Evolutionary conservation across 1,140 invertebrate genomes (phyloP).

Genomic region (Heliconius hewitsoni): DNA sequence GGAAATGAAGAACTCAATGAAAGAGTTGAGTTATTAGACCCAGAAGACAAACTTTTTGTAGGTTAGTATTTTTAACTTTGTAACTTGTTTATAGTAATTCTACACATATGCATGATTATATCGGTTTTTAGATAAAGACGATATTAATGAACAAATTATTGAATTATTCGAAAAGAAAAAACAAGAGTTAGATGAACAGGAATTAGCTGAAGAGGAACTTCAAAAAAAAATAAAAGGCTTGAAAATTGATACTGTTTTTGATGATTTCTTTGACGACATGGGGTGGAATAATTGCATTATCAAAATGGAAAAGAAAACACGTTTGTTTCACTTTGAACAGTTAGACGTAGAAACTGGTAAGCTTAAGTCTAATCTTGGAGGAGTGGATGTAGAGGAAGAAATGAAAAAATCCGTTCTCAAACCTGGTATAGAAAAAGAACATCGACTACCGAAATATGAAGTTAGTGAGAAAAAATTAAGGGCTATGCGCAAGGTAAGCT

Average conservation of each 20-base stretch:
- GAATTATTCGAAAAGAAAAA: slow-evolving; percentile 66
- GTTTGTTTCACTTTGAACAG: slow-evolving; percentile 66
- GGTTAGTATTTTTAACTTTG: slow-evolving; percentile 54
- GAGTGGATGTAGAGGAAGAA: slow-evolving; percentile 81
- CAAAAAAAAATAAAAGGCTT: slow-evolving; percentile 61
- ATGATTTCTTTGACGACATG: slow-evolving; percentile 70
- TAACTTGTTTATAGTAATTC: background rate
- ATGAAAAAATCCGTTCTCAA: slow-evolving; percentile 85
- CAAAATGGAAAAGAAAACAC: slow-evolving; percentile 52
- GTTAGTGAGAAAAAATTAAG: slow-evolving; percentile 83
- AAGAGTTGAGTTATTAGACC: slow-evolving; percentile 56
- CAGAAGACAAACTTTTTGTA: slow-evolving; percentile 61
- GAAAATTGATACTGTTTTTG: slow-evolving; percentile 64
- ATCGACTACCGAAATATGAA: slow-evolving; percentile 83
- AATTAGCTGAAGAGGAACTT: slow-evolving; percentile 53
- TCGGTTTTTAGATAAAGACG: slow-evolving; percentile 55
- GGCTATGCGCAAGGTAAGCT: slow-evolving; percentile 82
- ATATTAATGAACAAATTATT: slow-evolving; percentile 55
- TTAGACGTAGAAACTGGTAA: slow-evolving; percentile 76
- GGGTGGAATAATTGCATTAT: slow-evolving; percentile 55
- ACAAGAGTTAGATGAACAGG: slow-evolving; percentile 58
- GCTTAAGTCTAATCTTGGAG: slow-evolving; percentile 71
- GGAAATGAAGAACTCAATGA: slow-evolving; percentile 62
- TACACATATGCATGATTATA: background rate
- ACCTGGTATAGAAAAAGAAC: slow-evolving; percentile 85